Evolutionary conservation across 2,888 invertebrate genomes (phyloP), one percentile per base, ranked within the genome.

Genomic region (Ctenicera cuprea): DNA sequence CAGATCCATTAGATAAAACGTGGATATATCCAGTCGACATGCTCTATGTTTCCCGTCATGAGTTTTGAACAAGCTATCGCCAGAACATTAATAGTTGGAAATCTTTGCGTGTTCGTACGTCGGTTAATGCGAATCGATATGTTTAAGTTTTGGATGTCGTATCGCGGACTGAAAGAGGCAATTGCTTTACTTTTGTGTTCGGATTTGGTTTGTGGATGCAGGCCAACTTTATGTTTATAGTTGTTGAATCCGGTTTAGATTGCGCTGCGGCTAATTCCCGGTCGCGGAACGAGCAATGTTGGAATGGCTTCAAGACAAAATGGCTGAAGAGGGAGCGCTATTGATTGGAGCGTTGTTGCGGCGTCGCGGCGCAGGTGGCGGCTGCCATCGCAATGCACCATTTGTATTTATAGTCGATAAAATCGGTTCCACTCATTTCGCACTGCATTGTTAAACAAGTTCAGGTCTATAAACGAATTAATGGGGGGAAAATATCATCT

Each of bases 251-350:
- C 75, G 69, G 68, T 75, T 71, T 70, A 63, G 66, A 73, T 71
- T 73, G 57, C 61, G 77, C 74, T 80, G 83, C 76, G 81, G 82
- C 82, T 83, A 82, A 84, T 83, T 84, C 81, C 81, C 78, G 80
- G 82, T 79, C 79, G 77, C 79, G 74, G 78, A 79, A 80, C 78
- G 76, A 75, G 75, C 52, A 65, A 62, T 66, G 80, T 76, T 76
- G 77, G 77, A 80, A 81, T 81, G 85, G 85, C 84, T 84, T 83
- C 84, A 86, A 86, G 87, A 87, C 87, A 87, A 87, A 87, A 87
- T 87, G 87, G 87, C 87, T 84, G 87, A 84, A 85, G 83, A 81
- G 85, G 84, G 85, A 83, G 82, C 81, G 82, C 84, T 85, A 87
- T 86, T 86, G 86, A 86, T 86, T 85, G 86, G 85, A 83, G 83